phyloP scores from a whole-genome alignment of 1,140 invertebrate species.

The Drosophila parvula region DNA sequence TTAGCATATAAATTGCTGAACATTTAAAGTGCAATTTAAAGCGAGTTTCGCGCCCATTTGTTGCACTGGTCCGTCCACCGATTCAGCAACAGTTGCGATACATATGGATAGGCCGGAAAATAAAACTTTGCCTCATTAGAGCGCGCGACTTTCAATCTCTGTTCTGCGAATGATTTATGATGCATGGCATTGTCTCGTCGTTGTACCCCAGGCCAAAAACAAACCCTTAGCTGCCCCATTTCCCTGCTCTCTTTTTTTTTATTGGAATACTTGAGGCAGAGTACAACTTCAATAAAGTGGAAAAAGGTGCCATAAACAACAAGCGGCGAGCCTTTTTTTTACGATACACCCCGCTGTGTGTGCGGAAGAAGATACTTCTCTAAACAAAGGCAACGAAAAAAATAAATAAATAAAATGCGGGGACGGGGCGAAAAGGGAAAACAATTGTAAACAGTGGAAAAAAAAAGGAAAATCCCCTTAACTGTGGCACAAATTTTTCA shows the following conservation, averaged over 20 bases:
- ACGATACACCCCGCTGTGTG: slow-evolving; percentile 61
- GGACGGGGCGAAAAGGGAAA: slow-evolving; percentile 33
- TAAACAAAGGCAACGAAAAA: slow-evolving; percentile 31
- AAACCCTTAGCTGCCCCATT: slow-evolving; percentile 22
- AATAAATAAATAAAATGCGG: slow-evolving; percentile 32
- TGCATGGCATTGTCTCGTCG: slow-evolving; percentile 31
- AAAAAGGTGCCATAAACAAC: slow-evolving; percentile 81
- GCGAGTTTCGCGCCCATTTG: slow-evolving; percentile 54
- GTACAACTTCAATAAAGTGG: slow-evolving; percentile 77
- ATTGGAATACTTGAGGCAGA: slow-evolving; percentile 76
- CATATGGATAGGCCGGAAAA: slow-evolving; percentile 11
- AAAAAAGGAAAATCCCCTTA: slow-evolving; percentile 69
- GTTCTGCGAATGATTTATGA: slow-evolving; percentile 70
- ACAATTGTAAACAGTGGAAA: slow-evolving; percentile 77
- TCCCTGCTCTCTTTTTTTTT: slow-evolving; percentile 37
- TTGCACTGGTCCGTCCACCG: slow-evolving; percentile 2
- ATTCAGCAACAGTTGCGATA: slow-evolving; percentile 19
- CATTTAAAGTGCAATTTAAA: slow-evolving; percentile 69
- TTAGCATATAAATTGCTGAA: slow-evolving; percentile 68
- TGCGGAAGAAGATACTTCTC: slow-evolving; percentile 47
- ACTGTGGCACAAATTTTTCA: slow-evolving; percentile 77
- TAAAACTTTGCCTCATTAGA: slow-evolving; percentile 69
- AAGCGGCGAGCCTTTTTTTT: slow-evolving; percentile 63
- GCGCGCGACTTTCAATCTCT: slow-evolving; percentile 20
- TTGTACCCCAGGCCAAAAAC: slow-evolving; percentile 3